Conservation (phyloP, 2,888 invertebrate genomes). For the Kryphioiulus occultus region DNA sequence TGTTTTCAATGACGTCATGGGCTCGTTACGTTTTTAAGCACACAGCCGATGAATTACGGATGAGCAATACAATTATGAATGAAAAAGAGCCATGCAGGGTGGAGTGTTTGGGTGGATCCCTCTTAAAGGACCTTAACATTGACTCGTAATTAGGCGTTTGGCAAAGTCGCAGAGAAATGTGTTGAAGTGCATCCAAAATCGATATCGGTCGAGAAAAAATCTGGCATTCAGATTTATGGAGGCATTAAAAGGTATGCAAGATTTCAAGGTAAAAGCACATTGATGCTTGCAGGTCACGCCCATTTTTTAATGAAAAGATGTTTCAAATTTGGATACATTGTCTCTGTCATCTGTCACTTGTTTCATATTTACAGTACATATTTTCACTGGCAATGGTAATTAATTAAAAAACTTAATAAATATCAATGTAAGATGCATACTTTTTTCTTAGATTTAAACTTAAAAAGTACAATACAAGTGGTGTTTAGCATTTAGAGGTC, state of each 20-base stretch:
- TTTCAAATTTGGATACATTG: too few species aligned
- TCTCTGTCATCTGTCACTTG: too few species aligned
- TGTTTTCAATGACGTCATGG: neutral
- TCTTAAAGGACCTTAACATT: slow-evolving; percentile 6
- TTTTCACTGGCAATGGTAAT: too few species aligned
- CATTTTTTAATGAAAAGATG: neutral
- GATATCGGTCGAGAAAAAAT: neutral
- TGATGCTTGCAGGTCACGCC: neutral
- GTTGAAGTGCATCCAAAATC: slow-evolving; percentile 25
- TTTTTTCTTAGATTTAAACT: too few species aligned
- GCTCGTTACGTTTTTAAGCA: neutral
- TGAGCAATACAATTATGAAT: neutral
- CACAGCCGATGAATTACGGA: neutral
- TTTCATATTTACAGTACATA: too few species aligned
- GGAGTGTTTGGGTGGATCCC: slow-evolving; percentile 18
- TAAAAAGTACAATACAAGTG: too few species aligned
- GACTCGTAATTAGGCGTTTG: neutral
- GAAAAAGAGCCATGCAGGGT: neutral
- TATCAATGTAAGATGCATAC: too few species aligned
- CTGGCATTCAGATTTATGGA: neutral
- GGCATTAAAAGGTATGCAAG: neutral
- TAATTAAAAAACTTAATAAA: too few species aligned
- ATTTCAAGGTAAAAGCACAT: neutral
- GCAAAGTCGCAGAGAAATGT: neutral
- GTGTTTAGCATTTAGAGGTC: too few species aligned